Conservation (phyloP, 2,113 vertebrate genomes). For the Synodontis membranacea region DNA sequence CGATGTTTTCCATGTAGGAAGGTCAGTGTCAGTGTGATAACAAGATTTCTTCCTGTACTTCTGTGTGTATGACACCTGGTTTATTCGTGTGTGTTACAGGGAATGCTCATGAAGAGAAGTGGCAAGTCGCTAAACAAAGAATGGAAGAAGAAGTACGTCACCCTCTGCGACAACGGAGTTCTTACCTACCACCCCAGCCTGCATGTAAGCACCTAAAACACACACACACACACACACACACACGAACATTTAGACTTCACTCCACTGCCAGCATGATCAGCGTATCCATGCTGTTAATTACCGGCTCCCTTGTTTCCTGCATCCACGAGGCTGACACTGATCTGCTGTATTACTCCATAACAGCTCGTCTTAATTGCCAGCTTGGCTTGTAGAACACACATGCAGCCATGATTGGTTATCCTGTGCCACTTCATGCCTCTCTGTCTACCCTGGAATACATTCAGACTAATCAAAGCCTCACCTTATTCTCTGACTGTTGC, state of each 20-base stretch:
- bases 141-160: constrained; percentile 99
- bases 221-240: constrained; percentile 6
- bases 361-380: constrained; percentile 63
- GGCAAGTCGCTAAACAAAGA: constrained; percentile 96
- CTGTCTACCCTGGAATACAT: constrained; percentile 18
- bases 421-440: constrained; percentile 37
- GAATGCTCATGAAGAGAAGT: constrained; percentile 92
- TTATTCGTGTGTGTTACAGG: constrained; percentile 68
- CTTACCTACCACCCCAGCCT: constrained; percentile 96
- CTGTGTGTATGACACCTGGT: neutral
- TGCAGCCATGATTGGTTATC: constrained; percentile 14
- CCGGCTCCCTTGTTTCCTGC: constrained; percentile 59
- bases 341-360: constrained; percentile 62
- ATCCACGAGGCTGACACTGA: constrained; percentile 60
- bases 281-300: constrained; percentile 60
- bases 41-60: neutral
- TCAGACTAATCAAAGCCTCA: constrained; percentile 40
- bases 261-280: neutral
- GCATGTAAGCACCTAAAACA: constrained; percentile 77
- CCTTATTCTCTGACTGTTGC: constrained; percentile 21
- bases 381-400: constrained; percentile 57
- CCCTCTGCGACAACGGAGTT: constrained; percentile 90
- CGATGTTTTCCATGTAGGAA: neutral
- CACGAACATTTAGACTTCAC: neutral
- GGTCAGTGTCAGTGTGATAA: neutral